These are phyloP conservation scores for Malurus splendens DNA, from an alignment of 2,797 vertebrate species.

Conservation along the genomic window DNA sequence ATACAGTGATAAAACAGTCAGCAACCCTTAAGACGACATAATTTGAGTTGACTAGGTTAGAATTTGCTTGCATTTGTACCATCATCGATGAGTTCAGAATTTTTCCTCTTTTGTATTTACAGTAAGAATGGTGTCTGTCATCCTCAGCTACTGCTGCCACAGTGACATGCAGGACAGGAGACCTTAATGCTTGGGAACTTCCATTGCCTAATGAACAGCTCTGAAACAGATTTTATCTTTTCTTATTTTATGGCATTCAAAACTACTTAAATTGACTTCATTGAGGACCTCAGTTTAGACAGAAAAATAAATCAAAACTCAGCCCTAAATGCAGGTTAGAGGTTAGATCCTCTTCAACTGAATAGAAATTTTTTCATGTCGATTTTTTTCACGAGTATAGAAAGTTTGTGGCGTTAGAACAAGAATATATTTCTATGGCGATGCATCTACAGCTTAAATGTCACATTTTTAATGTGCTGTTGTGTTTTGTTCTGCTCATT, in stretches of 20 bases:
- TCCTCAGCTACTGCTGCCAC: not conserved
- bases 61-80: not conserved
- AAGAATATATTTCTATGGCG: not conserved
- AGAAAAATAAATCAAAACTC: constrained; percentile 44
- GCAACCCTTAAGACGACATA: not conserved
- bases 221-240: not conserved
- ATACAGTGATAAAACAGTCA: not conserved
- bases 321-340: not conserved
- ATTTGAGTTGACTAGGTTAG: not conserved
- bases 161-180: not conserved
- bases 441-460: not conserved
- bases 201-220: not conserved
- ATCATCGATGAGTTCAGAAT: not conserved
- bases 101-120: not conserved
- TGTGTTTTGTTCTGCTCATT: constrained; percentile 31
- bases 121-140: not conserved
- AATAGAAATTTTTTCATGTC: not conserved
- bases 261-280: not conserved
- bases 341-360: constrained; percentile 1
- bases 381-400: not conserved
- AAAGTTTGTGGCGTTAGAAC: not conserved
- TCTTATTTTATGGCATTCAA: not conserved
- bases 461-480: not conserved
- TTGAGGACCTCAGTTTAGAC: not conserved
- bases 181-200: not conserved